Evolutionary conservation across 2,888 invertebrate genomes (phyloP).

Genomic region (Spicauda simplicius): DNA sequence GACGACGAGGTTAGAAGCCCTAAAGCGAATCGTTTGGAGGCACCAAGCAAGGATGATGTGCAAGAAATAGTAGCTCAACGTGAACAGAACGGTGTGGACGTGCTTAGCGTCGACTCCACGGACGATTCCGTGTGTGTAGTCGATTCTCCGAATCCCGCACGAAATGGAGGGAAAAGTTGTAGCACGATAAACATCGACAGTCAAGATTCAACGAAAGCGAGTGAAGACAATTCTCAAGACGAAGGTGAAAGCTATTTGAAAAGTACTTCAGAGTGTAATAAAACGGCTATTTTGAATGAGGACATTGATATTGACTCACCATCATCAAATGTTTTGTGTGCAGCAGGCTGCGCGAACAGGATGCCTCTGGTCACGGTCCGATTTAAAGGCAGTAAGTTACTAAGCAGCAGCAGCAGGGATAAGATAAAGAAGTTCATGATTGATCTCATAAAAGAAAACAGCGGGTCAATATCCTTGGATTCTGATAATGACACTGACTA

Average conservation of each 20-base stretch:
- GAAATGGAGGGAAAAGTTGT: constrained; percentile 76
- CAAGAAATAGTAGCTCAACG: constrained; percentile 43
- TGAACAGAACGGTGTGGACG: constrained; percentile 50
- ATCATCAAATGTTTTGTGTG: constrained; percentile 61
- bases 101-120: constrained; percentile 52
- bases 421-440: constrained; percentile 77
- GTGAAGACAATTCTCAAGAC: constrained; percentile 33
- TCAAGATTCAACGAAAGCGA: constrained; percentile 35
- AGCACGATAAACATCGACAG: constrained; percentile 36
- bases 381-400: constrained; percentile 73
- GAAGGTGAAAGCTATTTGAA: constrained; percentile 49
- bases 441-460: constrained; percentile 67
- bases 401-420: constrained; percentile 69
- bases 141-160: constrained; percentile 43
- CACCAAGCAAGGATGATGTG: constrained; percentile 43
- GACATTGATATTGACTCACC: constrained; percentile 71
- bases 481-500: constrained; percentile 67
- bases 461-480: constrained; percentile 50
- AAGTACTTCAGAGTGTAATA: constrained; percentile 34
- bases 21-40: constrained; percentile 62
- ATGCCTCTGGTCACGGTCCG: constrained; percentile 72
- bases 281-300: constrained; percentile 63
- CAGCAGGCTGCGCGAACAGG: constrained; percentile 71
- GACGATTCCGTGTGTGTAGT: constrained; percentile 48
- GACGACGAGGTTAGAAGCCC: constrained; percentile 70